phyloP scores from a whole-genome alignment of 2,113 vertebrate genomes.

The Melanostigma gelatinosum region DNA sequence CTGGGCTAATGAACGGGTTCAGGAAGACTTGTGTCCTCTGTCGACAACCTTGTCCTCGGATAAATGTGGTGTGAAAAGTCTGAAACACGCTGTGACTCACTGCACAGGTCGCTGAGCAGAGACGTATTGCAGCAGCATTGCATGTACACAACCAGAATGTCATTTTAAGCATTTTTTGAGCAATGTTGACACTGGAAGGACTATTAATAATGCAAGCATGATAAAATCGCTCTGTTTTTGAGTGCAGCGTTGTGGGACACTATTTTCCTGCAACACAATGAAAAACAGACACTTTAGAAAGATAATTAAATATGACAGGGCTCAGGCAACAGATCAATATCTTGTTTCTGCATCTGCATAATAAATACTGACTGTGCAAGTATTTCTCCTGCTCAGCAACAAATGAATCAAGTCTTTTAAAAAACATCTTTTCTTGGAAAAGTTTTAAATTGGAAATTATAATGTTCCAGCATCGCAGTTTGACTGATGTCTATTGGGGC shows the following conservation, averaged over 20 bases:
- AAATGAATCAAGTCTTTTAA: not conserved
- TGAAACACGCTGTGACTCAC: not conserved
- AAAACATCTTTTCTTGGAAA: not conserved
- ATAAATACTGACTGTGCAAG: not conserved
- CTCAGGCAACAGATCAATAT: conserved; percentile 25
- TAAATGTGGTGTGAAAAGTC: conserved; percentile 18
- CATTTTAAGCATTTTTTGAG: not conserved
- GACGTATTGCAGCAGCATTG: conserved; percentile 19
- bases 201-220: not conserved
- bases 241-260: not conserved
- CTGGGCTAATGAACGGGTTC: conserved; percentile 44
- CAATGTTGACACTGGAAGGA: not conserved
- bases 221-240: conserved; percentile 4
- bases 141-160: not conserved
- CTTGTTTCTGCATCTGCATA: conserved; percentile 3
- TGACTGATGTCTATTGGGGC: not conserved
- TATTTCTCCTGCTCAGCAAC: not conserved
- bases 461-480: not conserved
- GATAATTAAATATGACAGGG: not conserved
- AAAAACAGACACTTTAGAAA: not conserved
- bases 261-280: not conserved
- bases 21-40: conserved; percentile 39
- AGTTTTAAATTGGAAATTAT: not conserved
- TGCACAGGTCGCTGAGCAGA: not conserved
- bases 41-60: conserved; percentile 23